Evolutionary conservation across 2,113 vertebrate species (phyloP).

Genomic region (Empidonax traillii): DNA sequence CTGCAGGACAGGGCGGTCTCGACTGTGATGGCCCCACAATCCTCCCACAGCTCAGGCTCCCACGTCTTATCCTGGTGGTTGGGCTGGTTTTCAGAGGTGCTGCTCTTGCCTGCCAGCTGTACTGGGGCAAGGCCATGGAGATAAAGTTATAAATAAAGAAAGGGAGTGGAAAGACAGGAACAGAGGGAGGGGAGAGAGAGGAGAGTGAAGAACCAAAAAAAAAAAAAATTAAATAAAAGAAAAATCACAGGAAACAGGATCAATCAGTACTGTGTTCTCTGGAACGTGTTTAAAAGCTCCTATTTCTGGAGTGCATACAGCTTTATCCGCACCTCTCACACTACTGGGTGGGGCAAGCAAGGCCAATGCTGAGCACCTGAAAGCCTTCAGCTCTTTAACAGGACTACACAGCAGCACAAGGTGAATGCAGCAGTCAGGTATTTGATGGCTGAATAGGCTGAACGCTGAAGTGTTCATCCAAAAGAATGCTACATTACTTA

Average conservation of each 20-base stretch:
- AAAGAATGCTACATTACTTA: not conserved
- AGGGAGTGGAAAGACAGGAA: not conserved
- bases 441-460: not conserved
- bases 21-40: not conserved
- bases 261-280: not conserved
- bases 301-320: not conserved
- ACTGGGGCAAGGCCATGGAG: accelerated
- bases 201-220: not conserved
- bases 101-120: not conserved
- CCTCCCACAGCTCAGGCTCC: not conserved
- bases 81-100: not conserved
- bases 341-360: not conserved
- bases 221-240: not conserved
- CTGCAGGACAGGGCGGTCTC: not conserved
- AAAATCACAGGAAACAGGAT: not conserved
- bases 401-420: not conserved
- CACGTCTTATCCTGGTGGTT: accelerated
- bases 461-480: not conserved
- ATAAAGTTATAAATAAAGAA: not conserved
- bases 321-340: not conserved
- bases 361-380: accelerated
- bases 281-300: not conserved
- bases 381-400: not conserved
- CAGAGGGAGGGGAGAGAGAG: not conserved
- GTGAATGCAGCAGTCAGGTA: not conserved